These are phyloP conservation scores for Melipona bicolor DNA, from an alignment of 2,888 invertebrate species.

Conservation along the genomic window DNA sequence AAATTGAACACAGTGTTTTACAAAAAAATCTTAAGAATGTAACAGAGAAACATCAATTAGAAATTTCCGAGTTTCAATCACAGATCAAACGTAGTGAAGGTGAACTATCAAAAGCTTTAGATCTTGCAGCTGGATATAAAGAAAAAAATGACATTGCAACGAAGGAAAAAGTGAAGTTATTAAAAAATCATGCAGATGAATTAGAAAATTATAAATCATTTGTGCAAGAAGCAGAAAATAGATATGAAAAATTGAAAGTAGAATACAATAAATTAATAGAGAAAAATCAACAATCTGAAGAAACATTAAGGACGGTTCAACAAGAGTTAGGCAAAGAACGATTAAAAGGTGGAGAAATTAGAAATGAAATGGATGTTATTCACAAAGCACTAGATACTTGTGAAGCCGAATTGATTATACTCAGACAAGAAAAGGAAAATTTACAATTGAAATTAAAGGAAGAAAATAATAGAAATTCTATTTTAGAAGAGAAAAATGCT, in stretches of 20 bases:
- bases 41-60: constrained; percentile 85
- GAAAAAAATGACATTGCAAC: constrained; percentile 80
- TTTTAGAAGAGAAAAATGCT: constrained; percentile 86
- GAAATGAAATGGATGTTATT: constrained; percentile 80
- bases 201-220: constrained; percentile 79
- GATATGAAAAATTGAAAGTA: constrained; percentile 76
- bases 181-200: constrained; percentile 80
- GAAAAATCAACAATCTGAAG: constrained; percentile 75
- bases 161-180: constrained; percentile 80
- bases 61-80: constrained; percentile 85
- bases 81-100: constrained; percentile 88
- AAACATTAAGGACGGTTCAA: constrained; percentile 75
- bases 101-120: constrained; percentile 90
- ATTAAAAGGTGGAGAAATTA: constrained; percentile 77
- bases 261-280: constrained; percentile 78
- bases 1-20: constrained; percentile 81
- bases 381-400: constrained; percentile 81
- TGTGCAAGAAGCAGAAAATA: constrained; percentile 79
- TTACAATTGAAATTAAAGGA: constrained; percentile 85
- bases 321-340: constrained; percentile 81
- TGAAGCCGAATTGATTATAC: constrained; percentile 83
- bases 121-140: constrained; percentile 85
- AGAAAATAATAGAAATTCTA: constrained; percentile 84
- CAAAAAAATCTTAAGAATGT: constrained; percentile 84
- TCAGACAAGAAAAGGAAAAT: constrained; percentile 85